Conservation (phyloP, 2,797 vertebrate species). For the Acanthornis magna region DNA sequence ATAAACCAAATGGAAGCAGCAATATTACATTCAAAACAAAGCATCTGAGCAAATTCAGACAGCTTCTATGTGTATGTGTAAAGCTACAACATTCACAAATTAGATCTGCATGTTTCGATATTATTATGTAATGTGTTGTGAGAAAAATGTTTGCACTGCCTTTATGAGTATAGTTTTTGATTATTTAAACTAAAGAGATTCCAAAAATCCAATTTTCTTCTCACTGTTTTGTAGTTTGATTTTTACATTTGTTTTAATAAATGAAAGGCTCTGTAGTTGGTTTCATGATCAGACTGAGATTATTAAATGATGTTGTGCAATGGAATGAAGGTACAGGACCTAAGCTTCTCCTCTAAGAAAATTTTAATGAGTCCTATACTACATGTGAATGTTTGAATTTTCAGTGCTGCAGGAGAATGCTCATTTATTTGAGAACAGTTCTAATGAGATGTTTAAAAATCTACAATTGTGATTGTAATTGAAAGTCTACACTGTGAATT, state of each 20-base stretch:
- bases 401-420: background rate
- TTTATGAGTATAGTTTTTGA: background rate
- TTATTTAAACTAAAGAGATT: constrained; percentile 1
- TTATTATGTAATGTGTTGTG: background rate
- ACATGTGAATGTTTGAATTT: background rate
- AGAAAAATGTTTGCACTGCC: background rate
- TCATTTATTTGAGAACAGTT: background rate
- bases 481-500: background rate
- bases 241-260: background rate
- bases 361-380: background rate
- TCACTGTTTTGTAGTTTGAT: background rate
- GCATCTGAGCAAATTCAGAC: background rate
- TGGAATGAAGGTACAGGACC: background rate
- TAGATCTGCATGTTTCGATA: background rate
- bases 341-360: background rate
- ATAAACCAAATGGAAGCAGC: background rate
- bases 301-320: background rate
- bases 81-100: background rate
- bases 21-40: background rate
- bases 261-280: background rate
- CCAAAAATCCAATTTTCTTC: background rate
- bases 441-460: background rate
- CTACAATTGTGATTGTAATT: background rate
- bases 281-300: background rate
- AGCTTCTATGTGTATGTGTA: background rate